phyloP scores from a whole-genome alignment of 1,140 invertebrate genomes.

The Helicoverpa armigera region DNA sequence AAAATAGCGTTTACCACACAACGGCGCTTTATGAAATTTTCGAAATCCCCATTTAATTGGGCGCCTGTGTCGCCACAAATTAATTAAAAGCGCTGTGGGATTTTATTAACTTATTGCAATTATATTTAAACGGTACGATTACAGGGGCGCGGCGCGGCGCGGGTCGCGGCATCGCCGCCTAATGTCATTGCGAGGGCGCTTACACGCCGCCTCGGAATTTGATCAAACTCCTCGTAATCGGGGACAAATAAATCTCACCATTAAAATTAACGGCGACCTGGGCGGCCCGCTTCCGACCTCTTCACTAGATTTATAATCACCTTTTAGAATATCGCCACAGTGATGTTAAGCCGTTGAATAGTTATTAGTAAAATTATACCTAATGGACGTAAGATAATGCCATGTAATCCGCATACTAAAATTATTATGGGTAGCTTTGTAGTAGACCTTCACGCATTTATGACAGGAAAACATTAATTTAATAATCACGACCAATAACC shows the following conservation, averaged over 20 bases:
- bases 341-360: slow-evolving; percentile 69
- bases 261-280: slow-evolving; percentile 79
- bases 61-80: slow-evolving; percentile 75
- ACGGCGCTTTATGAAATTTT: slow-evolving; percentile 65
- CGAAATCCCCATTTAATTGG: slow-evolving; percentile 76
- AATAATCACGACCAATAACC: slow-evolving; percentile 2
- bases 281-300: slow-evolving; percentile 73
- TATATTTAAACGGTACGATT: slow-evolving; percentile 81
- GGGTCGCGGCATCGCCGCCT: slow-evolving; percentile 52
- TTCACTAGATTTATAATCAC: slow-evolving; percentile 81
- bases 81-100: slow-evolving; percentile 78
- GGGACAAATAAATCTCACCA: slow-evolving; percentile 82
- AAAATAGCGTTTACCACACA: slow-evolving; percentile 56
- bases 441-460: slow-evolving; percentile 31
- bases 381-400: slow-evolving; percentile 51
- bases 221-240: slow-evolving; percentile 79
- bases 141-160: slow-evolving; percentile 55
- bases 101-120: slow-evolving; percentile 85
- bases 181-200: slow-evolving; percentile 67
- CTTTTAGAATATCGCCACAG: slow-evolving; percentile 68
- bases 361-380: slow-evolving; percentile 66
- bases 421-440: slow-evolving; percentile 46
- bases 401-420: slow-evolving; percentile 53
- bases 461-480: slow-evolving; percentile 38
- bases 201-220: slow-evolving; percentile 72